Evolutionary conservation across 2,113 vertebrate genomes (phyloP), one percentile per base, ranked within the genome.

Genomic region (Erythrocercus mccallii): DNA sequence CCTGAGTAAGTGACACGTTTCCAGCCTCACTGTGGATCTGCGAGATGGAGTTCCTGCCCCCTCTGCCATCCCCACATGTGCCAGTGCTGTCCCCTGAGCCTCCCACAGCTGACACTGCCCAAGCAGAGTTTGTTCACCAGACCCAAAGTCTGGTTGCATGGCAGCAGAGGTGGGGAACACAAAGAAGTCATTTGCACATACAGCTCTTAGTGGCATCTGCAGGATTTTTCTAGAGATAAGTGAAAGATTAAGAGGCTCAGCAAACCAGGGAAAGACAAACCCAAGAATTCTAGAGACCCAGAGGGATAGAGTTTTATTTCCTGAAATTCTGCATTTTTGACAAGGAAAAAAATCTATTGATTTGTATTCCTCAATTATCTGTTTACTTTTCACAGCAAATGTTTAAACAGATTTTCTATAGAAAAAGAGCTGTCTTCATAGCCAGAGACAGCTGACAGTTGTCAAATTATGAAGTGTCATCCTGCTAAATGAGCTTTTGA

Each of bases 1-100:
- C 16, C 48, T 42, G 37, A 37, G 44, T 19, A 22, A 64, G 40
- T 0, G 0, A 44, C 23, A 6, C 3, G 15, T 45, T 88, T 53
- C 35, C 53, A 79, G 13, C 35, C 53, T 48, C 57, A 40, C 24
- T 17, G 16, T 35, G 65, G 8, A 9, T 21, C 16, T 3, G 1
- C 22, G 15, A 57, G 15, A 30, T 7, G n/a, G 47, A 30, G 28
- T 44, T 79, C 58, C 47, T 54, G 66, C 11, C 53, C 5, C 4
- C 10, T 19, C n/a, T 38, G 27, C n/a, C 42, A 7, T 47, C 40
- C 30, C 30, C 5, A 23, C 7, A 6, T 10, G 50, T 21, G 8
- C 28, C 74, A 69, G 37, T 21, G 37, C 57, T 76, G 81, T 11
- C 24, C 51, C 33, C 42, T 20, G 15, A 73, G 40, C 35, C 31